phyloP scores from a whole-genome alignment of 2,888 invertebrate genomes.

The Archaeoteleia sp. region DNA sequence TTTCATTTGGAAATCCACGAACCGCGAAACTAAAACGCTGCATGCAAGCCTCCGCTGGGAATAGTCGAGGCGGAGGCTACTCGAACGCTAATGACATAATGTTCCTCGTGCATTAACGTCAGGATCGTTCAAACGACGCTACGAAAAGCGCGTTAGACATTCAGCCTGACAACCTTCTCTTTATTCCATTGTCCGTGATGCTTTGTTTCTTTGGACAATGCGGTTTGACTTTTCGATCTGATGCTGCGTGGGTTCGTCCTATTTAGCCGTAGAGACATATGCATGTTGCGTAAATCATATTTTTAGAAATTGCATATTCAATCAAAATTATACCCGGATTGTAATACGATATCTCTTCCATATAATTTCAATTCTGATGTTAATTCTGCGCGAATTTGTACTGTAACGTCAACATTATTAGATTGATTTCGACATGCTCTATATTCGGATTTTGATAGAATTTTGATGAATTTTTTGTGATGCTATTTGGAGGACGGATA shows the following conservation, averaged over 20 bases:
- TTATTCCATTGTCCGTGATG: slow-evolving; percentile 19
- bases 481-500: neutral
- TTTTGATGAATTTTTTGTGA: too few species aligned
- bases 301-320: too few species aligned
- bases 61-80: slow-evolving; percentile 5
- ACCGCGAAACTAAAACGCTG: slow-evolving; percentile 11
- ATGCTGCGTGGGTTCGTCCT: slow-evolving; percentile 17
- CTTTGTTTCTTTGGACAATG: slow-evolving; percentile 36
- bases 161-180: slow-evolving; percentile 20
- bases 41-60: neutral
- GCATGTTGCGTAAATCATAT: too few species aligned
- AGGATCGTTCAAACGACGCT: slow-evolving; percentile 26
- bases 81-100: slow-evolving; percentile 16
- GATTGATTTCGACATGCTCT: too few species aligned
- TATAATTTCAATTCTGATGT: too few species aligned
- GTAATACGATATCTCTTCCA: too few species aligned
- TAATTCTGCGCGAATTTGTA: too few species aligned
- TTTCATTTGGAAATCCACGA: slow-evolving; percentile 6
- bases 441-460: too few species aligned
- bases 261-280: too few species aligned
- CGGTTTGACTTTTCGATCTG: slow-evolving; percentile 17
- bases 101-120: slow-evolving; percentile 21
- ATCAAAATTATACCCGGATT: too few species aligned
- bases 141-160: slow-evolving; percentile 40
- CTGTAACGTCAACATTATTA: too few species aligned